Percentiles rank a stretch among this genome's conserved stretches.
Evolutionary conservation across 2,888 invertebrate species (phyloP).

Genomic region (Lithophane ornitopus): DNA sequence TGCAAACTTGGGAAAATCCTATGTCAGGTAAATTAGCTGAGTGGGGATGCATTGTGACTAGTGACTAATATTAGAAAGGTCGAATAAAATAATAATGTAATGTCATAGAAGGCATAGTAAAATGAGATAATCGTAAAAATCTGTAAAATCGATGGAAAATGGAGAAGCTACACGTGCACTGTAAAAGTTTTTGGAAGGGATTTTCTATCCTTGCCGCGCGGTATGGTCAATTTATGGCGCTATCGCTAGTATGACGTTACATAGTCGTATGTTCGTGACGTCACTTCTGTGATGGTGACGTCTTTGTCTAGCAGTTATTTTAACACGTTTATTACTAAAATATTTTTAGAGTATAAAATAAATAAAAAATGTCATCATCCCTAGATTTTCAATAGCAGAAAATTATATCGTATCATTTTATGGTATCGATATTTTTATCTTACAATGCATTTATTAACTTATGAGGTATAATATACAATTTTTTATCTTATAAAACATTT

Average conservation of each 20-base stretch:
- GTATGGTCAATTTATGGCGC: no score
- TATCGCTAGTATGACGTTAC: background rate
- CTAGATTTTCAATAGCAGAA: background rate
- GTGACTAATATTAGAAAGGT: background rate
- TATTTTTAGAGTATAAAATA: background rate
- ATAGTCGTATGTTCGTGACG: background rate
- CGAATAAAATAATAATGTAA: background rate
- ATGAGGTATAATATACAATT: background rate
- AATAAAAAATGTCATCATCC: background rate
- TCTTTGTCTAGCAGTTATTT: background rate
- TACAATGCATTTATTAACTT: background rate
- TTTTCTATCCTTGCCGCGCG: no score
- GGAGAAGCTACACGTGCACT: no score
- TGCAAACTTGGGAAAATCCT: background rate
- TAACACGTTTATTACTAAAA: background rate
- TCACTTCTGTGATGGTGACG: background rate
- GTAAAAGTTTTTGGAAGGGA: no score
- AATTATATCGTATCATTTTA: background rate
- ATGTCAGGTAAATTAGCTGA: background rate
- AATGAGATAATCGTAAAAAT: background rate
- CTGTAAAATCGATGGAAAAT: background rate
- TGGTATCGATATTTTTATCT: slow-evolving; percentile 7
- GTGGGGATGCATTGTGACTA: no score
- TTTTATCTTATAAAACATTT: slow-evolving; percentile 14
- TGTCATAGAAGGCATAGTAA: background rate